Evolutionary conservation across 2,113 vertebrate species (phyloP), one percentile per base, ranked within the genome.

Genomic region (Anser brachyrhynchus): DNA sequence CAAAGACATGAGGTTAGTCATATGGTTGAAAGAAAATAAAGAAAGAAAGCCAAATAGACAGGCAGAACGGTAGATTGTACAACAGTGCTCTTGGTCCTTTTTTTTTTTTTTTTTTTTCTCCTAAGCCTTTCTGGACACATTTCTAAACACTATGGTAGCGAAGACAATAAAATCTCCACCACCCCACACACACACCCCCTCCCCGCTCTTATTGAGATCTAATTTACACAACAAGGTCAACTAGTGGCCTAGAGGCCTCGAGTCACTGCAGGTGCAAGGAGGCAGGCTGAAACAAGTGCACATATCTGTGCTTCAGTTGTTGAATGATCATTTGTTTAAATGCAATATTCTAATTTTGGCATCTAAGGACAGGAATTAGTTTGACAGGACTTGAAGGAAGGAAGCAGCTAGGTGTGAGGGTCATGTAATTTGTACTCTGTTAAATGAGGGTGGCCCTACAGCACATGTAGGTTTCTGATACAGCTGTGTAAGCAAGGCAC

Each of bases 21-120:
- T 79, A 89, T 39, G 72, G 69, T 37, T 94, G 86, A 97, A 95
- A 86, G 49, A 93, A 97, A 97, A 97, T 94, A 93, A 96, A 95
- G 72, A 86, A 96, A 96, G 78, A 85, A 96, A 96, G 91, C 15
- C 65, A 91, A 65, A 54, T 3, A 93, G 73, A 43, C 46, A 73
- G 90, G 71, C 71, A 89, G 76, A 96, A 25, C 0, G 0, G 51
- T 67, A 91, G 69, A 82, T 90, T 75, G 37, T 70, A 95, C 87
- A 95, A 92, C 44, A 18, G 33, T 62, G 70, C 17, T 90, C 92
- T 96, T 74, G 84, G 52, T 65, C 29, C 7, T 35, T 73, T 95
- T 93, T 79, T 49, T 73, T 57, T 57, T 79, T 62, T 33, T 23
- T 33, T 43, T 75, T 37, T 43, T 66, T 31, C 49, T 31, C 49